Conservation (phyloP, 2,113 vertebrate species). For the Pao palembangensis region DNA sequence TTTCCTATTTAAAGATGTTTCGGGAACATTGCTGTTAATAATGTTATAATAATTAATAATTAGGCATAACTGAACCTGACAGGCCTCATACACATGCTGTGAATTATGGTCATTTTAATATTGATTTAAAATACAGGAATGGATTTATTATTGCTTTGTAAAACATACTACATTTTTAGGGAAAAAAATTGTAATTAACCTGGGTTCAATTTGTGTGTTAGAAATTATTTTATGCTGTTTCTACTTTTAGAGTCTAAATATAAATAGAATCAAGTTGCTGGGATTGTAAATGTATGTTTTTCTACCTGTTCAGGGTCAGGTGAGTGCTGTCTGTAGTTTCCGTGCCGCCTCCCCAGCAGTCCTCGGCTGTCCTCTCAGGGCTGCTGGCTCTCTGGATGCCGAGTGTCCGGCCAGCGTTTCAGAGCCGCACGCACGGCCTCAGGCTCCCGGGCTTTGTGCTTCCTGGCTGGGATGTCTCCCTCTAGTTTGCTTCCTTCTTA, state of each 20-base stretch:
- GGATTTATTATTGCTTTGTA: background rate
- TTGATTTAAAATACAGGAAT: too few relatives aligned
- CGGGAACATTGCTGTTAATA: background rate
- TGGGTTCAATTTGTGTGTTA: too few relatives aligned
- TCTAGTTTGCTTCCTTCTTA: conserved; percentile 24
- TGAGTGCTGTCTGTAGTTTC: conserved; percentile 30
- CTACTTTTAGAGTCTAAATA: too few relatives aligned
- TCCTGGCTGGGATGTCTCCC: conserved; percentile 18
- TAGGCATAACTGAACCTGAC: background rate
- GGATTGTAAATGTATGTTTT: background rate
- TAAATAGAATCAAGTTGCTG: too few relatives aligned
- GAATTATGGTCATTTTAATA: background rate
- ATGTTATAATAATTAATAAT: background rate
- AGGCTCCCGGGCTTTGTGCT: background rate
- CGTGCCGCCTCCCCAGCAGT: conserved; percentile 11
- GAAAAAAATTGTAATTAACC: background rate
- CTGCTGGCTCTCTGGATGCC: conserved; percentile 30
- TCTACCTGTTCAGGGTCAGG: background rate
- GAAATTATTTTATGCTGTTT: background rate
- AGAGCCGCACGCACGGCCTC: background rate
- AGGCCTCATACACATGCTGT: background rate
- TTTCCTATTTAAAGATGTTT: too few relatives aligned
- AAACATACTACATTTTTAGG: background rate
- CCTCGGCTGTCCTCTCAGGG: conserved; percentile 8
- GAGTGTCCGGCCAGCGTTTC: background rate